Base-by-base conservation (phyloP, 2,888 invertebrate species). In the Nezara viridula region DNA sequence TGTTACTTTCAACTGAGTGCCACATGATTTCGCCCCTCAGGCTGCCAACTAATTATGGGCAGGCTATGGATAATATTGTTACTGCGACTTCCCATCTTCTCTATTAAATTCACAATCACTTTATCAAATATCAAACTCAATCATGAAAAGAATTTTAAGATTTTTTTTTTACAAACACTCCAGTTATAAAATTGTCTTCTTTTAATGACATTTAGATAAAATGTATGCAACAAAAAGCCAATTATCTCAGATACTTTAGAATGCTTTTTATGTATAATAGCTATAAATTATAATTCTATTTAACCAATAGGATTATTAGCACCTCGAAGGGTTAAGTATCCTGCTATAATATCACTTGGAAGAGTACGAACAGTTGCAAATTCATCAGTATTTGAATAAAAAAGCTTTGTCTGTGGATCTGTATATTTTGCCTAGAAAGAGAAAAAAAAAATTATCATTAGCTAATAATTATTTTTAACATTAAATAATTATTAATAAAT, bases 341-440 rank as follows among this genome's bases (percentile, higher is more conserved):
- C 98, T 85, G 97, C 96, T 47, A 98, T 97, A 89, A 98, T 97
- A 92, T 98, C 98, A 95, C 97, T 97, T 0, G 98, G 98, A 91
- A 98, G 93, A 92, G 95, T 96, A 91, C 96, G 94, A 85, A 98
- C 96, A 21, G 97, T 96, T 4, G 96, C 94, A 93, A 97, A 98
- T 93, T 98, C 98, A 91, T 98, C 98, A 81, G 96, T 94, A 92
- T 96, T 97, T 86, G 97, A 95, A 92, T 96, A 98, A 91, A 96
- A 95, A 12, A 98, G 93, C 92, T 98, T 97, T 0, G 97, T 98
- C 92, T 97, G 97, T 7, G 98, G 97, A 93, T 98, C 98, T 91
- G 96, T 96, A 92, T 98, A 98, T 24, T 96, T 96, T 44, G 98
- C 95, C 95, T 95, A 92, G 91, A 92, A 92, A 87, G 86, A 60